Evolutionary conservation across 1,140 invertebrate genomes (phyloP).

Genomic region (Habropoda laboriosa): DNA sequence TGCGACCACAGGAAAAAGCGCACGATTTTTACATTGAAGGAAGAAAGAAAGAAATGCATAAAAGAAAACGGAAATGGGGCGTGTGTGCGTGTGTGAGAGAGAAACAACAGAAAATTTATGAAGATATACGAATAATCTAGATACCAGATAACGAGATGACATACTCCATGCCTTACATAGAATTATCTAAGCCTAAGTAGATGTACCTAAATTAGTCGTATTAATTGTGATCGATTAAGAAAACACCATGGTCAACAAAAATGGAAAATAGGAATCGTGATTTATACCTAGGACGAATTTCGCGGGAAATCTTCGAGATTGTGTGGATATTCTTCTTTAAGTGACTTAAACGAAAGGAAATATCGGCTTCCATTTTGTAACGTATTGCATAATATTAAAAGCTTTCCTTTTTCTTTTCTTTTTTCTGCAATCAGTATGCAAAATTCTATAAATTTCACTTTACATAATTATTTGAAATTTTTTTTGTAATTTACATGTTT

Average conservation of each 20-base stretch:
- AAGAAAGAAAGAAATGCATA: not conserved
- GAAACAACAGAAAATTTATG: slow-evolving; percentile 20
- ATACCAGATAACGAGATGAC: slow-evolving; percentile 73
- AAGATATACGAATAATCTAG: slow-evolving; percentile 48
- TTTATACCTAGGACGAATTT: not conserved
- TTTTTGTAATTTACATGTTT: no score
- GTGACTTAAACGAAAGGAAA: no score
- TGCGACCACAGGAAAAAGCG: not conserved
- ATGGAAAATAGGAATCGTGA: not conserved
- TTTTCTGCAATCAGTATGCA: no score
- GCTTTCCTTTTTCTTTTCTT: no score
- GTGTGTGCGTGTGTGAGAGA: not conserved
- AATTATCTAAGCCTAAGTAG: slow-evolving; percentile 76
- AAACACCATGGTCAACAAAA: not conserved
- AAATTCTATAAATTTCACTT: no score
- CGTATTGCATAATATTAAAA: no score
- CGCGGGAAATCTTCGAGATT: not conserved
- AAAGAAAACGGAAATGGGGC: not conserved
- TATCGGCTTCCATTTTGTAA: no score
- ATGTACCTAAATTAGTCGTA: slow-evolving; percentile 70
- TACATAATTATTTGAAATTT: no score
- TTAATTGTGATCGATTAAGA: slow-evolving; percentile 30
- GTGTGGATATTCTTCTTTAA: no score
- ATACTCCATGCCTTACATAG: slow-evolving; percentile 82
- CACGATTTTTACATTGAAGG: not conserved